Evolutionary conservation across 2,888 invertebrate species (phyloP).

Genomic region (Heliconius erato): DNA sequence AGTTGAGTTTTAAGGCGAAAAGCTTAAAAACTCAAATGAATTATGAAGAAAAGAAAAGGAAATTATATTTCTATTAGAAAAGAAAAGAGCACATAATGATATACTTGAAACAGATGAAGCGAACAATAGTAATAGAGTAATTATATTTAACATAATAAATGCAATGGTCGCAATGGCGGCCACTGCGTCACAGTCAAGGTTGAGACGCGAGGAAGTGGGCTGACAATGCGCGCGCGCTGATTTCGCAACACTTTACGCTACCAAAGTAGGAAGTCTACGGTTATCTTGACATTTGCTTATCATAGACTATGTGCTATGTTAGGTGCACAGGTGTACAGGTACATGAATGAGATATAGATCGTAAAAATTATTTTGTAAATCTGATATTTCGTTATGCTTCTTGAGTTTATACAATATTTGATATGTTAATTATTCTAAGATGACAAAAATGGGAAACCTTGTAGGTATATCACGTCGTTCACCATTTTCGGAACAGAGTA

Average conservation of each 20-base stretch:
- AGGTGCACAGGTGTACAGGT: constrained; percentile 33
- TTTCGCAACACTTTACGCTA: constrained; percentile 66
- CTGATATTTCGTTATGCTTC: not conserved
- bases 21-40: too few species aligned
- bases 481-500: too few species aligned
- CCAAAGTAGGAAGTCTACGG: constrained; percentile 72
- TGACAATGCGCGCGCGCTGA: constrained; percentile 68
- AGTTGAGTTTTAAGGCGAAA: too few species aligned
- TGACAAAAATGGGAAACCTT: not conserved
- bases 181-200: constrained; percentile 67
- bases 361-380: not conserved
- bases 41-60: not conserved
- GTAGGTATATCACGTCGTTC: too few species aligned
- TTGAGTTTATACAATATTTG: not conserved
- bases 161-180: constrained; percentile 29
- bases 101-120: not conserved
- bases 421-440: not conserved
- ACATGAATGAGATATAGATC: not conserved
- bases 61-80: not conserved
- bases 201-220: constrained; percentile 66
- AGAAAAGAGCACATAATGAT: not conserved
- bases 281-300: constrained; percentile 63
- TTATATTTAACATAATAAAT: constrained; percentile 33
- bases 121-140: constrained; percentile 19
- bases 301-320: constrained; percentile 38